Evolutionary conservation across 2,113 vertebrate species (phyloP), one percentile per base, ranked within the genome.

Genomic region (Ondatra zibethicus): DNA sequence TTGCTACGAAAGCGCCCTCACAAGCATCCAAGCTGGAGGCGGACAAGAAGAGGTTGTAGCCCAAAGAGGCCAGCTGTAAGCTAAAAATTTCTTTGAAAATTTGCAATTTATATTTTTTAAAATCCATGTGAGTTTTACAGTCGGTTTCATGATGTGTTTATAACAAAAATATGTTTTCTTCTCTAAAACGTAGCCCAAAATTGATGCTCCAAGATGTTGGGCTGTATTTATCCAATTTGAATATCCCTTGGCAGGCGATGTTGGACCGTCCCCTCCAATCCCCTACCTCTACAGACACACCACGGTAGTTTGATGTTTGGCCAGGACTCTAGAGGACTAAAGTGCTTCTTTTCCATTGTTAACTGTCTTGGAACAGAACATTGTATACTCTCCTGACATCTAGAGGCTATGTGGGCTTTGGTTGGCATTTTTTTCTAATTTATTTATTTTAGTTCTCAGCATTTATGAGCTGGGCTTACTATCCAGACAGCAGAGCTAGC

Each of bases 51-150:
- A 94, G 97, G 86, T 97, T 95, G 92, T 93, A 96, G 96, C 94
- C 95, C 95, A 94, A 96, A 97, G 93, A 95, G 96, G 96, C 95
- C 96, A 97, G 97, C 97, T 97, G 97, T 78, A 96, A 96, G 96
- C 96, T 97, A 97, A 97, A 89, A 97, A 96, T 97, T 92, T 94
- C 95, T 95, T 96, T 91, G 72, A 92, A 95, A 96, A 97, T 97
- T 96, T 98, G 97, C 97, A 97, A 98, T 96, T 97, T 97, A 96
- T 96, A 97, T 97, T 97, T 97, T 97, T 36, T 47, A 96, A 97
- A 94, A 92, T 58, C 55, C 96, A 94, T 94, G 96, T 94, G 95
- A 91, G 92, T 97, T 95, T 96, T 97, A 96, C 89, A 96, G 94
- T 92, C 93, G 93, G 97, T 96, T 98, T 96, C 96, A 95, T 97